Evolutionary conservation across 2,888 invertebrate genomes (phyloP), one percentile per base, ranked within the genome.

Genomic region (Spilarctia lutea): DNA sequence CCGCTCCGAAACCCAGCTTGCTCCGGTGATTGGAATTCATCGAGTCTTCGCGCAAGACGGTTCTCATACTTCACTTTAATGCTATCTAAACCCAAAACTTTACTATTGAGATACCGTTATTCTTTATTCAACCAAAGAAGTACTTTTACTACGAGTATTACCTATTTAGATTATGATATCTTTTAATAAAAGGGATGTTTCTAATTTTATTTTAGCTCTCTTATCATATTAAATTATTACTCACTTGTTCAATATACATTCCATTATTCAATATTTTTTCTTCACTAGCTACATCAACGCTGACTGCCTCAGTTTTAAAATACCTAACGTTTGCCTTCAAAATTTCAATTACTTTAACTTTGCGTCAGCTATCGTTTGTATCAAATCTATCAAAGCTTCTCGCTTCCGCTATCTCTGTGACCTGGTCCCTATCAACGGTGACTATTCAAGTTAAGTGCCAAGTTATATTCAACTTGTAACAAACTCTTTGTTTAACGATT

Each of bases 401-500:
- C 73, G 75, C 73, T 67, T 56, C 66, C 65, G 71, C 73, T 74
- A 65, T 72, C 70, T 68, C 16, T 48, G 56, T 48, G 72, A 66
- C 74, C 81, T 65, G 24, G 65, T 68, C 75, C 72, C 73, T 76
- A 78, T 71, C 48, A 72, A 60, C 24, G 56, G 69, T 52, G 75
- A 79, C 81, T 79, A 79, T 83, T 76, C 75, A 33, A 81, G 73
- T 71, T 79, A 80, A 85, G 84, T 85, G 79, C 80, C 84, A 85
- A 85, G 86, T 85, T 84, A 82, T 76, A 82, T 78, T 79, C 79
- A 81, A 86, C 81, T 87, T 80, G 82, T 81, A 83, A 85, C 83
- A 81, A 82, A 83, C 80, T 83, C 87, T 87, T 84, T 86, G 86
- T 87, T 83, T 86, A 88, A 84, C 84, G 84, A 84, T 83, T 82